Percentiles rank a stretch among this genome's conserved stretches.
These are phyloP conservation scores for Centroberyx gerrardi DNA, from an alignment of 2,797 vertebrate species.

Conservation along the genomic window DNA sequence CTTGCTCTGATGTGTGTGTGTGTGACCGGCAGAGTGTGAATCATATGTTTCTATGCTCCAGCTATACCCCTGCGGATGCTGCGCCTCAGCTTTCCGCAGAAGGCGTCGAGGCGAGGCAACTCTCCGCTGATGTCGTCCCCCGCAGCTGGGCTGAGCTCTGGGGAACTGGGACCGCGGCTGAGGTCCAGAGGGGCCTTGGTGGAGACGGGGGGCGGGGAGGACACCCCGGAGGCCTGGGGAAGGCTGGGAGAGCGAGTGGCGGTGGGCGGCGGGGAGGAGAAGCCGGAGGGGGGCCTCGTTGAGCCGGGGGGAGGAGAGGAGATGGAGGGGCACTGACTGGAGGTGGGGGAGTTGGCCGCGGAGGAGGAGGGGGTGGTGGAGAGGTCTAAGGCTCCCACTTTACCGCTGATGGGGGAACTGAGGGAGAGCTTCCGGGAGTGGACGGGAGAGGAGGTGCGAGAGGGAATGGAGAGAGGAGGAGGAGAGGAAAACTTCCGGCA, in stretches of 20 bases:
- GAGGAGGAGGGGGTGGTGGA: slow-evolving; percentile 87
- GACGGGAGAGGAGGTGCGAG: slow-evolving; percentile 91
- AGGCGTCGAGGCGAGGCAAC: slow-evolving; percentile 89
- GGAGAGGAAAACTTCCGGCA: slow-evolving; percentile 96
- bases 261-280: slow-evolving; percentile 87
- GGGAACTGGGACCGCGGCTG: slow-evolving; percentile 88
- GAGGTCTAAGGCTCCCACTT: slow-evolving; percentile 89
- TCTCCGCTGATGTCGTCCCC: slow-evolving; percentile 87
- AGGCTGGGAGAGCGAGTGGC: slow-evolving; percentile 86
- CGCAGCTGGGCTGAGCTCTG: slow-evolving; percentile 86
- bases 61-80: slow-evolving; percentile 91
- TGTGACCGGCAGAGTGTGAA: slow-evolving; percentile 23
- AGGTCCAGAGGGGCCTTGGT: slow-evolving; percentile 89
- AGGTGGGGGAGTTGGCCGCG: slow-evolving; percentile 88
- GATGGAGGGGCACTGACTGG: slow-evolving; percentile 85
- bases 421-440: slow-evolving; percentile 93
- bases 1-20: slow-evolving; percentile 22
- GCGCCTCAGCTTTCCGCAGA: slow-evolving; percentile 92
- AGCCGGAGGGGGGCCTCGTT: slow-evolving; percentile 82
- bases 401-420: slow-evolving; percentile 89
- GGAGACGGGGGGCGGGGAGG: slow-evolving; percentile 85
- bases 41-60: slow-evolving; percentile 14
- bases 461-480: slow-evolving; percentile 90
- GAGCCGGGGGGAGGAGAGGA: slow-evolving; percentile 83
- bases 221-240: slow-evolving; percentile 66